phyloP scores from a whole-genome alignment of 1,140 invertebrate genomes.

The Saxidomus purpurata region DNA sequence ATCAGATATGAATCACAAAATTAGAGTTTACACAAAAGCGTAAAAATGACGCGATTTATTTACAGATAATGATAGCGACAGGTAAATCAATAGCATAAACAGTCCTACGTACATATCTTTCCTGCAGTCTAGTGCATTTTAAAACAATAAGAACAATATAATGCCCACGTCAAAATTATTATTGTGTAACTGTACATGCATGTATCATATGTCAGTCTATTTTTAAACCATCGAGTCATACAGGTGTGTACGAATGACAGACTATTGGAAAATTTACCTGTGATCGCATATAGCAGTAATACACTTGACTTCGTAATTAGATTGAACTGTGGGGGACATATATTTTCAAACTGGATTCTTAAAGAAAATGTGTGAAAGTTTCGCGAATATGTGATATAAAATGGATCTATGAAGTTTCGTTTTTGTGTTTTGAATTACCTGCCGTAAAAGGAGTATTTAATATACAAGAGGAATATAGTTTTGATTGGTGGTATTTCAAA shows the following conservation, averaged over 20 bases:
- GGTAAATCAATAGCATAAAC: background rate
- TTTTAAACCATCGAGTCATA: slow-evolving; percentile 24
- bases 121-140: background rate
- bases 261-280: slow-evolving; percentile 34
- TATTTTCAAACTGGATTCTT: background rate
- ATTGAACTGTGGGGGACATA: slow-evolving; percentile 19
- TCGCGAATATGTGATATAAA: background rate
- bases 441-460: background rate
- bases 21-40: background rate
- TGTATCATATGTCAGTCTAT: background rate
- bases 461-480: slow-evolving; percentile 12
- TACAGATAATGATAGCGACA: background rate
- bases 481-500: slow-evolving; percentile 54
- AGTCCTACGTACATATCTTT: background rate
- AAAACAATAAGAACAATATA: background rate
- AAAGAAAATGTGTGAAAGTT: background rate
- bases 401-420: background rate
- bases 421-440: background rate
- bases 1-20: background rate
- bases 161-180: background rate
- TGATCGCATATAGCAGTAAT: background rate
- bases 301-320: slow-evolving; percentile 34
- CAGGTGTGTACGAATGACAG: slow-evolving; percentile 34
- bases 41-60: background rate
- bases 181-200: background rate